Conservation (phyloP, 2,797 vertebrate species). For the Melanotaenia boesemani region DNA sequence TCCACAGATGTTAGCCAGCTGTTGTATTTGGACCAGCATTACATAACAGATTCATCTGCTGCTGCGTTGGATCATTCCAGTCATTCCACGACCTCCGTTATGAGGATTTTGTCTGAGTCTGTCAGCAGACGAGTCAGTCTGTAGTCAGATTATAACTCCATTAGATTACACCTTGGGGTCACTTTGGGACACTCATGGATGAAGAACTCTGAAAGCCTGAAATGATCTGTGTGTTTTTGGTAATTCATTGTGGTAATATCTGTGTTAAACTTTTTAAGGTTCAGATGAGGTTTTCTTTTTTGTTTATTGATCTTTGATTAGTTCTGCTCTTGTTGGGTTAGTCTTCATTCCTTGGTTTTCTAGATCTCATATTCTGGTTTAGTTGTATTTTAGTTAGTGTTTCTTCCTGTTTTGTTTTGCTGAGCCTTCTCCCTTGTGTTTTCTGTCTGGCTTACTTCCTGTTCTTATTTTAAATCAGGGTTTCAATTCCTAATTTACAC, state of each 20-base stretch:
- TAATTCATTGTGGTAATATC: background rate
- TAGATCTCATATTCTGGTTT: background rate
- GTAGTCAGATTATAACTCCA: slow-evolving; percentile 16
- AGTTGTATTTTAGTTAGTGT: background rate
- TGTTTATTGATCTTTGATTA: background rate
- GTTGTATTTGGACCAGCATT: slow-evolving; percentile 43
- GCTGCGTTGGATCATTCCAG: slow-evolving; percentile 41
- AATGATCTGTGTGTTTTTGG: background rate
- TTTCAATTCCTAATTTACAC: background rate
- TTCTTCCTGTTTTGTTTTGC: background rate
- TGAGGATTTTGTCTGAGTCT: slow-evolving; percentile 46
- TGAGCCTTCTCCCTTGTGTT: background rate
- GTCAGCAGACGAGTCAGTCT: slow-evolving; percentile 10
- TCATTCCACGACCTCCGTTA: slow-evolving; percentile 45
- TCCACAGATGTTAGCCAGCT: slow-evolving; percentile 57
- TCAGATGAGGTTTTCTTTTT: background rate
- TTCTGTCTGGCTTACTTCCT: too few relatives aligned
- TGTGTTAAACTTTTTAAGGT: background rate
- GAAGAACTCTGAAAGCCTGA: background rate
- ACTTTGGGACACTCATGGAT: background rate
- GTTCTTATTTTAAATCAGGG: background rate
- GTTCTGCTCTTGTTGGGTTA: background rate
- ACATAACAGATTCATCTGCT: slow-evolving; percentile 29
- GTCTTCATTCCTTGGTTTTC: background rate
- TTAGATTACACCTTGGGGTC: slow-evolving; percentile 27